These are phyloP conservation scores for Miltochrista miniata DNA, from an alignment of 2,888 invertebrate genomes.

Conservation along the genomic window DNA sequence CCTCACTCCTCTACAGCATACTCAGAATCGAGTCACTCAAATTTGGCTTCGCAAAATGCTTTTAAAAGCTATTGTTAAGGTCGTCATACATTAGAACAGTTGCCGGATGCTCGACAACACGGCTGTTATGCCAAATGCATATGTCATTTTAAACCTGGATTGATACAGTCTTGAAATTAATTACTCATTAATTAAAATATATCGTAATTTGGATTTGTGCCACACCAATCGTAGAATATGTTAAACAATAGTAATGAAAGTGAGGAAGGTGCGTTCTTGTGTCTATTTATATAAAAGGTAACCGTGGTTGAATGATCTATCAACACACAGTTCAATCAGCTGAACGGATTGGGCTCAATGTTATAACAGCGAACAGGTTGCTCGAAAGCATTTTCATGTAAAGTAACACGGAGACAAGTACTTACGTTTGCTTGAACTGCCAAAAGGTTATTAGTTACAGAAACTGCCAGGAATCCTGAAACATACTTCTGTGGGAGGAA, in stretches of 20 bases:
- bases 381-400: too few relatives aligned
- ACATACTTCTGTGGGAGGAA: too few relatives aligned
- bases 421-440: too few relatives aligned
- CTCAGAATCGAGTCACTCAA: slow-evolving; percentile 34
- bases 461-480: too few relatives aligned
- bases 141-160: slow-evolving; percentile 43
- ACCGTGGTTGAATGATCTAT: too few relatives aligned
- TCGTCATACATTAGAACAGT: slow-evolving; percentile 52
- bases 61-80: slow-evolving; percentile 72
- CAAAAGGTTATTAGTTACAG: too few relatives aligned
- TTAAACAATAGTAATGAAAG: slow-evolving; percentile 37
- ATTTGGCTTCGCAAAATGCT: slow-evolving; percentile 58
- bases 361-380: too few relatives aligned
- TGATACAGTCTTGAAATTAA: slow-evolving; percentile 51
- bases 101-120: slow-evolving; percentile 48
- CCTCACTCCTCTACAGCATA: slow-evolving; percentile 20
- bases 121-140: slow-evolving; percentile 50
- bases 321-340: too few relatives aligned
- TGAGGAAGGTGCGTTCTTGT: neutral
- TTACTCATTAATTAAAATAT: slow-evolving; percentile 58
- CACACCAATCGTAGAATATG: slow-evolving; percentile 44
- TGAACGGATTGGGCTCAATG: too few relatives aligned
- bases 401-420: too few relatives aligned
- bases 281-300: too few relatives aligned
- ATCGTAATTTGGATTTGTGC: slow-evolving; percentile 53